Evolutionary conservation across 2,113 vertebrate genomes (phyloP).

Genomic region (Petaurus breviceps): DNA sequence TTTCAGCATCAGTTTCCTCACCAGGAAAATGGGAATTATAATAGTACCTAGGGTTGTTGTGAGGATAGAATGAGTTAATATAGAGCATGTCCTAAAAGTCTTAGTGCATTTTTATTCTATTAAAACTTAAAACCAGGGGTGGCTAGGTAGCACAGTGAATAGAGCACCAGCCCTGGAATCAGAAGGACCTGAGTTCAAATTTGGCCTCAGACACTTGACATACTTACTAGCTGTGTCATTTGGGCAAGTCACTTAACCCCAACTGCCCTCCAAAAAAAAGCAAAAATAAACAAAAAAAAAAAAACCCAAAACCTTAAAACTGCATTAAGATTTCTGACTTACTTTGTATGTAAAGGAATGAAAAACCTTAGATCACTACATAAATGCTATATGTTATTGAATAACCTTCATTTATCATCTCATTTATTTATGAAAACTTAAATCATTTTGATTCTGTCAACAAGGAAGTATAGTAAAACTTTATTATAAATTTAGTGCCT

Average conservation of each 20-base stretch:
- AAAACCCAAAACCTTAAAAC: background rate
- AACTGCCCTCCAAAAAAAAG: too few species aligned
- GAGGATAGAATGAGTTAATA: background rate
- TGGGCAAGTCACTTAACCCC: too few species aligned
- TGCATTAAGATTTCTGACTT: background rate
- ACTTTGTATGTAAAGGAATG: background rate
- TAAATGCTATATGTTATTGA: background rate
- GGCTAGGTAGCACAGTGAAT: too few species aligned
- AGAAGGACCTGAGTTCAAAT: too few species aligned
- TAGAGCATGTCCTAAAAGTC: background rate
- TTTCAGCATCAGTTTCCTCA: background rate
- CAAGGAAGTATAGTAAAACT: background rate
- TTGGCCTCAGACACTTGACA: too few species aligned
- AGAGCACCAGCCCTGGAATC: too few species aligned
- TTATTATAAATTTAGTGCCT: background rate
- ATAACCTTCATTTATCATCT: constrained; percentile 5
- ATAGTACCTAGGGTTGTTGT: background rate
- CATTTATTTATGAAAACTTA: constrained; percentile 30
- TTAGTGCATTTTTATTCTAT: background rate
- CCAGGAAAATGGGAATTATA: background rate
- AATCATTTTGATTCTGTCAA: background rate
- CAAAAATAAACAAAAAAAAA: too few species aligned
- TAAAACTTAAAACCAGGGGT: background rate
- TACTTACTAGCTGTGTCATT: too few species aligned
- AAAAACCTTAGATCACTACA: background rate